Evolutionary conservation across 2,797 vertebrate genomes (phyloP).

Genomic region (Arctocebus calabarensis): DNA sequence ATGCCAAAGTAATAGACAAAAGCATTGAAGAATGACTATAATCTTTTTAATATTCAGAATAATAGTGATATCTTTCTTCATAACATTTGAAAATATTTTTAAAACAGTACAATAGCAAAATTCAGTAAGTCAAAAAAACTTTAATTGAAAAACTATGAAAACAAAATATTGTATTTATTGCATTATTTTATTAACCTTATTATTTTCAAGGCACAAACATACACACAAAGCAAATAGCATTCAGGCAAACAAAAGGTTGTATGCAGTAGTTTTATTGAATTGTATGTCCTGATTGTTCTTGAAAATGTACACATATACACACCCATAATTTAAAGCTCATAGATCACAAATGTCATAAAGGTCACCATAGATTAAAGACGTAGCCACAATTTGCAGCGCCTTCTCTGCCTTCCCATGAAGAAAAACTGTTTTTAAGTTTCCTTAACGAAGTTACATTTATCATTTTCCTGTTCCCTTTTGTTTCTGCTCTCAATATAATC

Average conservation of each 20-base stretch:
- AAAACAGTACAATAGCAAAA: not conserved
- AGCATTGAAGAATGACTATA: not conserved
- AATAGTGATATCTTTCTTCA: not conserved
- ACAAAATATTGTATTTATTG: not conserved
- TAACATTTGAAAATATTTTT: not conserved
- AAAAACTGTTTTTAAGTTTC: constrained; percentile 78
- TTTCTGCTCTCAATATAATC: constrained; percentile 59
- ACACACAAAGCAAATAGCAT: not conserved
- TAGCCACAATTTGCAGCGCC: constrained; percentile 58
- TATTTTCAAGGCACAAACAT: constrained; percentile 16
- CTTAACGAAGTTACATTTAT: constrained; percentile 80
- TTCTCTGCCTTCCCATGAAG: constrained; percentile 72
- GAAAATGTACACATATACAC: not conserved
- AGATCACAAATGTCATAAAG: constrained; percentile 67
- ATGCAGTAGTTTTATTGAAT: not conserved
- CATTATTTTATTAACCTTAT: not conserved
- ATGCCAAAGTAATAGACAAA: not conserved
- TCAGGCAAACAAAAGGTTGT: not conserved
- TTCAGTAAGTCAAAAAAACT: not conserved
- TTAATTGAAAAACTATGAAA: not conserved
- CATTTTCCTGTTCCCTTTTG: constrained; percentile 68
- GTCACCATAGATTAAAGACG: constrained; percentile 54
- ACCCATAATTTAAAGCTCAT: constrained; percentile 46
- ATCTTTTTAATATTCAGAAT: not conserved
- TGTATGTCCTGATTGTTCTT: constrained; percentile 1